These are phyloP conservation scores for Trematomus loennbergii DNA, from an alignment of 2,113 vertebrate genomes.

Conservation along the genomic window DNA sequence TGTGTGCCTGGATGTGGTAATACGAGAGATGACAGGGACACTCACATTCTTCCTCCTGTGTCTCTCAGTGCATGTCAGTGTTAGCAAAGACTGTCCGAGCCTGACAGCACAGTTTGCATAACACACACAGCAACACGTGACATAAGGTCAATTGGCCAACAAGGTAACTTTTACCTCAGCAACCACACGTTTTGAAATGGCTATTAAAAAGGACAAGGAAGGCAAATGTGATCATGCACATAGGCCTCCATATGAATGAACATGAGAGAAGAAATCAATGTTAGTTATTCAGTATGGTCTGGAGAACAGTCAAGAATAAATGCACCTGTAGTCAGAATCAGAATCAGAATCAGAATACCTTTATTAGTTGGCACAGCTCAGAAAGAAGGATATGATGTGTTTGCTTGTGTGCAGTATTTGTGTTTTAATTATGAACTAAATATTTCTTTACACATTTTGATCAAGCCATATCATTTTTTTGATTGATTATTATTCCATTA, in stretches of 20 bases:
- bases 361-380: background rate
- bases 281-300: conserved; percentile 42
- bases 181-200: conserved; percentile 24
- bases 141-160: conserved; percentile 66
- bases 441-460: background rate
- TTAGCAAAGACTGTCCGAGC: conserved; percentile 49
- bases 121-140: conserved; percentile 48
- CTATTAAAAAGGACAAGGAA: conserved; percentile 12
- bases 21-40: conserved; percentile 18
- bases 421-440: background rate
- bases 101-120: conserved; percentile 59
- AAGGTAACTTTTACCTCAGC: conserved; percentile 55
- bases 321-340: background rate
- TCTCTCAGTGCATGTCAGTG: conserved; percentile 53
- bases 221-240: conserved; percentile 37
- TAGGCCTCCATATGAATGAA: conserved; percentile 33
- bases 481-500: background rate
- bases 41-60: conserved; percentile 21
- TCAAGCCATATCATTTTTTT: background rate
- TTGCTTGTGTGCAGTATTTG: background rate
- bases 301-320: conserved; percentile 7
- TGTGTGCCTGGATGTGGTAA: conserved; percentile 30
- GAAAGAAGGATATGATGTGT: conserved; percentile 7
- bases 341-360: too few species aligned
- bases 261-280: conserved; percentile 48